Evolutionary conservation across 2,888 invertebrate species (phyloP).

Genomic region (Amphimallon solstitiale): DNA sequence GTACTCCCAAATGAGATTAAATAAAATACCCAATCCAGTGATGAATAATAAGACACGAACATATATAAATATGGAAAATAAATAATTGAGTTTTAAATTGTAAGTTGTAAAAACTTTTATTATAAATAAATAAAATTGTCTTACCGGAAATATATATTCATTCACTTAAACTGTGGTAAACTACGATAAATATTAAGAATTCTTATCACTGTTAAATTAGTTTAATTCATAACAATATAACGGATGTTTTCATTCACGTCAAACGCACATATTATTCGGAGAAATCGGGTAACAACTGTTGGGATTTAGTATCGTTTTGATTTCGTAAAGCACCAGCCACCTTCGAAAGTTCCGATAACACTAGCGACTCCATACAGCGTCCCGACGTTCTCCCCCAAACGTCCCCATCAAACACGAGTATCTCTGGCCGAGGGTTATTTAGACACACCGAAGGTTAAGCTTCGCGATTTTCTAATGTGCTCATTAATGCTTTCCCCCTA

Average conservation of each 20-base stretch:
- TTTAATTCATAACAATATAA: background rate
- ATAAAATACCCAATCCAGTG: too few species aligned
- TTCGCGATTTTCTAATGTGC: constrained; percentile 35
- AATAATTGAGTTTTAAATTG: too few species aligned
- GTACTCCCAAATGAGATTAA: too few species aligned
- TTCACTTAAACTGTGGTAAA: constrained; percentile 17
- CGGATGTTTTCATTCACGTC: background rate
- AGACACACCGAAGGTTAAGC: constrained; percentile 31
- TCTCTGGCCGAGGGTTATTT: constrained; percentile 37
- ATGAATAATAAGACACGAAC: too few species aligned
- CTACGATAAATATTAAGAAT: background rate
- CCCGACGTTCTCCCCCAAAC: constrained; percentile 46
- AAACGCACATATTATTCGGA: background rate
- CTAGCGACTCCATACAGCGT: constrained; percentile 48
- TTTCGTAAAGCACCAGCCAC: constrained; percentile 39
- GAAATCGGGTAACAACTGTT: too few species aligned
- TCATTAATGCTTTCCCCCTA: constrained; percentile 5
- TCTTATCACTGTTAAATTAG: background rate
- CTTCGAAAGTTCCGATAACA: constrained; percentile 44
- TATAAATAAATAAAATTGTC: background rate
- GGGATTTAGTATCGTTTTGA: constrained; percentile 8
- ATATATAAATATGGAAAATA: background rate
- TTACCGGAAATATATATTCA: constrained; percentile 23
- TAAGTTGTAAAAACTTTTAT: too few species aligned
- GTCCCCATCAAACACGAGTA: constrained; percentile 31